A percentile compares a stretch with the other conserved stretches of the same genome.
phyloP scores from a whole-genome alignment of 92 coral and sea anemone genomes.

The Porites divaricata region DNA sequence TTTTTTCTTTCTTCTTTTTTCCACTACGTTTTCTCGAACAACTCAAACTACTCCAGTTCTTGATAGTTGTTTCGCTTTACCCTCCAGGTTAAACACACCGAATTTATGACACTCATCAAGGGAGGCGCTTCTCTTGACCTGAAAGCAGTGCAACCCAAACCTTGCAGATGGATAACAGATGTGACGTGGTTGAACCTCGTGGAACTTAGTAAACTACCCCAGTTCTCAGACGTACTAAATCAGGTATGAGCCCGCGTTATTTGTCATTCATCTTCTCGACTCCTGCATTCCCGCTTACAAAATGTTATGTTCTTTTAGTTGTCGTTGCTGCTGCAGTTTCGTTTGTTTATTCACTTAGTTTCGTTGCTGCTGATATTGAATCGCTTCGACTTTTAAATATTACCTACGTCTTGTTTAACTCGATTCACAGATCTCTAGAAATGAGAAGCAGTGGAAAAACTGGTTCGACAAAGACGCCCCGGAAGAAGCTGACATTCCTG shows the following conservation, averaged over 20 bases:
- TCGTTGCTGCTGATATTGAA: too few species aligned
- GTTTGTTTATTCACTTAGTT: too few species aligned
- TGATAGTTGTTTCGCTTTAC: not conserved
- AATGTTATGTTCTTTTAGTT: too few species aligned
- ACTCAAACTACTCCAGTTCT: too few species aligned
- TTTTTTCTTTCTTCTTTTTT: too few species aligned
- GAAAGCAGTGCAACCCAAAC: conserved; percentile 92
- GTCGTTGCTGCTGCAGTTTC: too few species aligned
- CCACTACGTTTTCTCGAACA: too few species aligned
- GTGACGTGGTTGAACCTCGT: conserved; percentile 96
- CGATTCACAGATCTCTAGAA: conserved; percentile 79
- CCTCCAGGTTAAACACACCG: conserved; percentile 76
- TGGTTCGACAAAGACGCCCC: conserved; percentile 99
- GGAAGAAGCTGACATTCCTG: conserved; percentile 95
- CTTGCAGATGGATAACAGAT: conserved; percentile 95
- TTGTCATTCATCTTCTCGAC: not conserved
- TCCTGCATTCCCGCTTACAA: not conserved
- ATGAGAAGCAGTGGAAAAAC: conserved; percentile 97
- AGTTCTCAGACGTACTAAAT: conserved; percentile 92
- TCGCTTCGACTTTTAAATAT: not conserved
- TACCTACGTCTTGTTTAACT: not conserved
- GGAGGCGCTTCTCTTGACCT: conserved; percentile 97
- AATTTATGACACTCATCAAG: conserved; percentile 93
- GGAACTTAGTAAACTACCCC: conserved; percentile 89
- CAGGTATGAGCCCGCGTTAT: conserved; percentile 57